phyloP scores from a whole-genome alignment of 2,888 invertebrate genomes.

The Lissocephala sabroskyi region DNA sequence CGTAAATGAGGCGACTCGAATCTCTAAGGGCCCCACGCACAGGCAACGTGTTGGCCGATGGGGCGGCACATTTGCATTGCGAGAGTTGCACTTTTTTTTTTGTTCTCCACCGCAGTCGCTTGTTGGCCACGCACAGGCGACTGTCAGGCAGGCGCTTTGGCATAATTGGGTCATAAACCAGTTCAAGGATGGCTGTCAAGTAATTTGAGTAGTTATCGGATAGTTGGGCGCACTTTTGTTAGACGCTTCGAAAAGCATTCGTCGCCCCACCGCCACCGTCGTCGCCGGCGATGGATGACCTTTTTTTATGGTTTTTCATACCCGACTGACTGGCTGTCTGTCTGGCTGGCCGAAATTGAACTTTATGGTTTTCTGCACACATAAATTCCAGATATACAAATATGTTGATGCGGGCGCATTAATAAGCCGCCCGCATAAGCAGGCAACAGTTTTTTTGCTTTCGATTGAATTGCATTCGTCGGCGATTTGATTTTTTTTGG shows the following conservation, averaged over 20 bases:
- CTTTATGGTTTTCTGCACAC: not conserved
- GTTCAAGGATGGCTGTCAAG: conserved; percentile 42
- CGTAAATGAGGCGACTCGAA: too few relatives aligned
- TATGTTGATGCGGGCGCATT: too few relatives aligned
- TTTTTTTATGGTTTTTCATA: not conserved
- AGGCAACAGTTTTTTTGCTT: conserved; percentile 1
- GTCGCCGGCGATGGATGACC: too few relatives aligned
- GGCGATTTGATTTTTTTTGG: not conserved
- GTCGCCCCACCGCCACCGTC: not conserved
- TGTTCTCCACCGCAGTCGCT: conserved; percentile 2
- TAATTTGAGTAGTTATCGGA: conserved; percentile 10
- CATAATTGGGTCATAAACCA: conserved; percentile 64
- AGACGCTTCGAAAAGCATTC: not conserved
- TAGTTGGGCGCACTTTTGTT: not conserved
- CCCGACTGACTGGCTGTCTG: too few relatives aligned
- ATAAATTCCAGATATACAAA: conserved; percentile 3
- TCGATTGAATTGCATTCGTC: not conserved
- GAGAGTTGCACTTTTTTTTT: not conserved
- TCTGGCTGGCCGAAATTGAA: too few relatives aligned
- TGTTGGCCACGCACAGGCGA: conserved; percentile 36
- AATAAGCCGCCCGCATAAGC: not conserved
- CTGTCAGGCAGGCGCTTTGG: conserved; percentile 59
- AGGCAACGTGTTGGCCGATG: too few relatives aligned
- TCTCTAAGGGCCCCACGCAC: too few relatives aligned
- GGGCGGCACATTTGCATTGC: not conserved